phyloP scores from a whole-genome alignment of 2,888 invertebrate species.

The Hyppa rectilinea region DNA sequence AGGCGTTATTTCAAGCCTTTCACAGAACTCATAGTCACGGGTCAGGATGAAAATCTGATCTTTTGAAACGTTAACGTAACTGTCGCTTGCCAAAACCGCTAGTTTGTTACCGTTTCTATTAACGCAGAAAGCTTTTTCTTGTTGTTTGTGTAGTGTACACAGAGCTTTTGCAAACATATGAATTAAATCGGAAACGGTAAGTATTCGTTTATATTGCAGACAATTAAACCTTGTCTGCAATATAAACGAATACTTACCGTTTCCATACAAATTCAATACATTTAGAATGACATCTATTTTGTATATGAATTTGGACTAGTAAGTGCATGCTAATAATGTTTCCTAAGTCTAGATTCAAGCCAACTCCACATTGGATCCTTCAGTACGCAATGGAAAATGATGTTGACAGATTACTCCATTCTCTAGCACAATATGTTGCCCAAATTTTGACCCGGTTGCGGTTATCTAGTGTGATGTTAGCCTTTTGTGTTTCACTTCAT shows the following conservation, averaged over 20 bases:
- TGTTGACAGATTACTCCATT: conserved; percentile 1
- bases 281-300: too few relatives aligned
- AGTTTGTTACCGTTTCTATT: conserved; percentile 30
- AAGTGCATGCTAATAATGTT: neutral
- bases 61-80: conserved; percentile 4
- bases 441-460: conserved; percentile 29
- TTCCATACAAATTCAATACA: too few relatives aligned
- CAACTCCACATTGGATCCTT: neutral
- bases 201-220: neutral
- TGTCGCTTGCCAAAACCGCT: conserved; percentile 18
- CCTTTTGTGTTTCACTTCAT: conserved; percentile 75
- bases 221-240: too few relatives aligned
- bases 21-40: conserved; percentile 1
- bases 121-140: conserved; percentile 31
- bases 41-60: neutral
- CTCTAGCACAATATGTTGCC: conserved; percentile 17
- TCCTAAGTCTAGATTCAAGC: neutral
- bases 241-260: too few relatives aligned
- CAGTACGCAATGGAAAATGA: neutral
- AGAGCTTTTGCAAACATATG: conserved; percentile 12
- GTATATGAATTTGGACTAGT: neutral
- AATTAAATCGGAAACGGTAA: conserved; percentile 1
- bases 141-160: conserved; percentile 2
- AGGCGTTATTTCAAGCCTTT: neutral
- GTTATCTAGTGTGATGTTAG: conserved; percentile 57